Conservation (phyloP, 2,113 vertebrate genomes). For the Vidua chalybeata region DNA sequence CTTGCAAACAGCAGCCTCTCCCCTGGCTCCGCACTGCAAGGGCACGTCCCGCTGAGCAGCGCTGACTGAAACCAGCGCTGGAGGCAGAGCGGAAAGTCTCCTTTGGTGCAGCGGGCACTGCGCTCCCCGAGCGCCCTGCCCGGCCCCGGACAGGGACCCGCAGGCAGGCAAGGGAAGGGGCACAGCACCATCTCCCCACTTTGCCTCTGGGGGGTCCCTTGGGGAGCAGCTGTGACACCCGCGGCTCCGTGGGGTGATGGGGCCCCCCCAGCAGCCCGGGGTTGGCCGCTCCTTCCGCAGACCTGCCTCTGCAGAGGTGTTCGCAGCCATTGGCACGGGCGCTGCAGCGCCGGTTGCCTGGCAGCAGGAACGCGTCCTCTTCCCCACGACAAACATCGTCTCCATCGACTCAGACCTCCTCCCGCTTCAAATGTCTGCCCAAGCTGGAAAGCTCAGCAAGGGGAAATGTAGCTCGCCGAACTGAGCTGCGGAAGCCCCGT, state of each 20-base stretch:
- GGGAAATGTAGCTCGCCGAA: accelerated
- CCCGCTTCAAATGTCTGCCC: neutral
- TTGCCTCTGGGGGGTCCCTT: accelerated
- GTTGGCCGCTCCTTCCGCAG: neutral
- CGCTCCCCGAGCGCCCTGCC: neutral
- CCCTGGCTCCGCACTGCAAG: neutral
- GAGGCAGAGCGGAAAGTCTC: neutral
- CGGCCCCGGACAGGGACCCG: neutral
- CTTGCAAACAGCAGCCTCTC: neutral
- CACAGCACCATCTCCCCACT: neutral
- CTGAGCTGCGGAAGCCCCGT: neutral
- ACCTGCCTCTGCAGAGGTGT: constrained; percentile 64
- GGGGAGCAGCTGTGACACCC: neutral
- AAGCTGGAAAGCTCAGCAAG: neutral
- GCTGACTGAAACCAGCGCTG: accelerated
- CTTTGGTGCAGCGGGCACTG: accelerated
- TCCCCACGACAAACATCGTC: constrained; percentile 10
- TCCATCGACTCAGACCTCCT: constrained; percentile 4
- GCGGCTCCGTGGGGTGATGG: neutral
- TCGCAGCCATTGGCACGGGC: constrained; percentile 40
- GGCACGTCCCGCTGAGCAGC: neutral
- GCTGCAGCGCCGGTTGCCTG: constrained; percentile 61
- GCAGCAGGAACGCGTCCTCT: constrained; percentile 45
- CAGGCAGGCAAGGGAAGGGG: neutral
- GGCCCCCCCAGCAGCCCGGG: neutral